A percentile compares a stretch with the other conserved stretches of the same genome.
Conservation (phyloP, 2,888 invertebrate genomes). For the Mythimna impura region DNA sequence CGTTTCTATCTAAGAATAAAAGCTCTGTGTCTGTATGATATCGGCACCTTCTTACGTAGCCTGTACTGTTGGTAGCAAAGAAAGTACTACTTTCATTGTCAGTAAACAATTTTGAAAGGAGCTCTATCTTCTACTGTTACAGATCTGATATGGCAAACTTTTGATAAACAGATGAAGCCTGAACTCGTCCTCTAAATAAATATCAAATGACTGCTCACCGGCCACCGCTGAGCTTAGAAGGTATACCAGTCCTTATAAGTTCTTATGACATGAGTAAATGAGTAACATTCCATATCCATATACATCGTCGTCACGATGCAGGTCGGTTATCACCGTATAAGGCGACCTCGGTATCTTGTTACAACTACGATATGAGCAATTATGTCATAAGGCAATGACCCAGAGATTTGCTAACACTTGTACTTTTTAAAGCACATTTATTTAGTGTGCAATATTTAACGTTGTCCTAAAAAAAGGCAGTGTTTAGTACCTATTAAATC, state of each 20-base stretch:
- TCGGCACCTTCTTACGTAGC: too few relatives aligned
- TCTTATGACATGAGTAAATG: slow-evolving; percentile 3
- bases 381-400: slow-evolving; percentile 54
- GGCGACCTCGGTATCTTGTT: slow-evolving; percentile 58
- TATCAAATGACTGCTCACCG: slow-evolving; percentile 10
- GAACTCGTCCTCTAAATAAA: slow-evolving; percentile 7
- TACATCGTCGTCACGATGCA: slow-evolving; percentile 30
- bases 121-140: too few relatives aligned
- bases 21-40: too few relatives aligned
- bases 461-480: neutral
- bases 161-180: slow-evolving; percentile 2
- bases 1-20: too few relatives aligned
- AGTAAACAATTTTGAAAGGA: too few relatives aligned
- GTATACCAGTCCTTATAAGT: slow-evolving; percentile 3
- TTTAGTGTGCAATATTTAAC: too few relatives aligned
- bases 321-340: slow-evolving; percentile 55
- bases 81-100: too few relatives aligned
- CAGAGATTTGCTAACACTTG: slow-evolving; percentile 29
- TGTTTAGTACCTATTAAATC: neutral
- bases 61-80: too few relatives aligned
- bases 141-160: neutral
- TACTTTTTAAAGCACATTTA: slow-evolving; percentile 6
- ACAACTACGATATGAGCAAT: slow-evolving; percentile 35
- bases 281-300: slow-evolving; percentile 41
- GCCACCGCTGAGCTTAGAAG: neutral